Base-by-base conservation (phyloP, 1,140 invertebrate species). In the Sesamia nonagrioides region DNA sequence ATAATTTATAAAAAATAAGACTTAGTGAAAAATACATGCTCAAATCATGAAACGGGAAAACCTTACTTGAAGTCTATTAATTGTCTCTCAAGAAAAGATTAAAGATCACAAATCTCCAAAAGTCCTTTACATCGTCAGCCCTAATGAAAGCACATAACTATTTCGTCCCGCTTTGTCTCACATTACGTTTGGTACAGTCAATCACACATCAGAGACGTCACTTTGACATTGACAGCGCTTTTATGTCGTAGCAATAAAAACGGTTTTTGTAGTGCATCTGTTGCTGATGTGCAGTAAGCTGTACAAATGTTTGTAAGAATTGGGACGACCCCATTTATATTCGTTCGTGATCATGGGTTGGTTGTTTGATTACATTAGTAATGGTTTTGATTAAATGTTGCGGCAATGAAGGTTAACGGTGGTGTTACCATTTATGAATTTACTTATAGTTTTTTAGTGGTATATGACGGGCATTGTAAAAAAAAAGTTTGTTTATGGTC, bases 291-390 rank as follows among this genome's bases (percentile, higher is more conserved):
- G 27, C 27, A 27, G 27, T 27, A 1, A 3, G 27, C 27, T 27
- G 60, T 63, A 63, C 35, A 37, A 45, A 75, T 61, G 52, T 69
- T 74, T 60, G 73, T 79, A 66, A 60, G 78, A 83, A 83, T 83
- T 78, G 33, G 76, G 56, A 61, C 78, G 50, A 54, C 9, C n/a
- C 18, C 33, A 33, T 83, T 83, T 79, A 33, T 48, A 71, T 71
- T 68, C 11, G 68, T 61, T 80, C 77, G 66, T 50, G 42, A 52
- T 48, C 73, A 80, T 80, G 35, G 58, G 15, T 45, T 9, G 21
- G 18, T 61, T 71, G 68, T 78, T 78, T 78, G 69, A 63, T 75
- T 75, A 50, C 42, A 75, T 75, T 75, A 63, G 60, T 18, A 13
- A 50, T 17, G 42, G 18, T 48, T 56, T 27, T 48, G 17, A 68